A percentile compares a stretch with the other conserved stretches of the same genome.
Conservation (phyloP, 2,888 invertebrate species). For the Nematopogon swammerdamellus region DNA sequence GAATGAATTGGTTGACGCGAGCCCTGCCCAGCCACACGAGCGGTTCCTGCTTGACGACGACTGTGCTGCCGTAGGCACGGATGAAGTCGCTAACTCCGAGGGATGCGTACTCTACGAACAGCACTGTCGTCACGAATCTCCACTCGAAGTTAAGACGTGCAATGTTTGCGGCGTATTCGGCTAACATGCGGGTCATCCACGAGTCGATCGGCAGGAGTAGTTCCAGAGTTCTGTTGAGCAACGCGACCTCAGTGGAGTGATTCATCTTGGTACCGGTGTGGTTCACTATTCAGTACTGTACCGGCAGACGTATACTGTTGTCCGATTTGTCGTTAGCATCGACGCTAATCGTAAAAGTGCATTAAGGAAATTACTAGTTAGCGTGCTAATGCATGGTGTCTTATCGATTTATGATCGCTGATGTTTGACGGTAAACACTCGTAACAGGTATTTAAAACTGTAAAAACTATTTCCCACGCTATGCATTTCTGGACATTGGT, state of each 20-base stretch:
- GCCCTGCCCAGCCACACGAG: not conserved
- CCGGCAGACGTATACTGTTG: too few species aligned
- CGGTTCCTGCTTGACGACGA: constrained; percentile 18
- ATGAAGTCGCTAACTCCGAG: constrained; percentile 18
- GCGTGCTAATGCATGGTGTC: not conserved
- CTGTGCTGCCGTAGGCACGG: constrained; percentile 20
- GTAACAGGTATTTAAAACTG: too few species aligned
- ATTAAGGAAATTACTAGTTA: not conserved
- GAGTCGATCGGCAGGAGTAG: not conserved
- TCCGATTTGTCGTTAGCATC: not conserved
- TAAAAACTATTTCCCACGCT: too few species aligned
- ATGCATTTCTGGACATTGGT: too few species aligned
- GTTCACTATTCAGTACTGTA: not conserved
- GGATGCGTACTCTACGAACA: constrained; percentile 28
- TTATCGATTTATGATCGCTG: not conserved
- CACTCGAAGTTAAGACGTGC: constrained; percentile 30
- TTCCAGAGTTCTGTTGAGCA: not conserved
- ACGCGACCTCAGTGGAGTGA: not conserved
- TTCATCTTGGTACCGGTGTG: not conserved
- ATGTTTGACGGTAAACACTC: too few species aligned
- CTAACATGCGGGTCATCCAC: constrained; percentile 12
- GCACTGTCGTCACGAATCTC: constrained; percentile 26
- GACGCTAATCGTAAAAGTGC: not conserved
- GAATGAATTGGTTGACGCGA: not conserved
- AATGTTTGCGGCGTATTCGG: constrained; percentile 25